Evolutionary conservation across 2,888 invertebrate species (phyloP).

Genomic region (Drosophila planitibia): DNA sequence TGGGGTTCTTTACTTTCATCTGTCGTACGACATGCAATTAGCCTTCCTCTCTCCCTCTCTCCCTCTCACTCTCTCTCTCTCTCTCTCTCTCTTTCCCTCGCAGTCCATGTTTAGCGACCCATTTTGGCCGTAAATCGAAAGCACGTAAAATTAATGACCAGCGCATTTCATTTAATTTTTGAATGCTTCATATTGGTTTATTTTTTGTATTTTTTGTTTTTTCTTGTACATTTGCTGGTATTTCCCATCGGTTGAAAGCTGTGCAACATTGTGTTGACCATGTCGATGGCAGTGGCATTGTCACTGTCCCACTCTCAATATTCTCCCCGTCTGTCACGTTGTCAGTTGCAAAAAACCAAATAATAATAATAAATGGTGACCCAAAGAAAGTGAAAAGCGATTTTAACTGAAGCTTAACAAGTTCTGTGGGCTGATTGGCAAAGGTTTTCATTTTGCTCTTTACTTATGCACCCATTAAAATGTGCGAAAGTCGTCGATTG

Average conservation of each 20-base stretch:
- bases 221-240: not conserved
- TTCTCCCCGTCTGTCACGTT: constrained; percentile 16
- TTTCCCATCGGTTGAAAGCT: constrained; percentile 19
- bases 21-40: constrained; percentile 30
- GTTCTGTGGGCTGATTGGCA: constrained; percentile 44
- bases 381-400: constrained; percentile 57
- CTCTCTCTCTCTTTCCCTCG: constrained; percentile 4
- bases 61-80: constrained; percentile 16
- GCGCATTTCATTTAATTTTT: constrained; percentile 39
- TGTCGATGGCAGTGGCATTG: constrained; percentile 60
- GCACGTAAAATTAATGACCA: constrained; percentile 43
- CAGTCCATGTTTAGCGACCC: constrained; percentile 29
- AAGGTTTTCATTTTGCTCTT: constrained; percentile 8
- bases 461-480: not conserved
- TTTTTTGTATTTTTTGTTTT: not conserved
- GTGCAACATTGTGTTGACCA: constrained; percentile 53
- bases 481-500: not conserved
- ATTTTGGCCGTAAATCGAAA: constrained; percentile 45
- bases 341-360: constrained; percentile 20
- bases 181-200: constrained; percentile 3
- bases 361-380: constrained; percentile 35
- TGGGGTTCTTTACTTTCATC: constrained; percentile 54
- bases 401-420: constrained; percentile 44
- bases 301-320: constrained; percentile 32
- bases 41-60: constrained; percentile 22